A percentile compares a stretch with the other conserved stretches of the same genome.
phyloP scores from a whole-genome alignment of 2,113 vertebrate species.

The Xenotilapia flavipinnis region DNA sequence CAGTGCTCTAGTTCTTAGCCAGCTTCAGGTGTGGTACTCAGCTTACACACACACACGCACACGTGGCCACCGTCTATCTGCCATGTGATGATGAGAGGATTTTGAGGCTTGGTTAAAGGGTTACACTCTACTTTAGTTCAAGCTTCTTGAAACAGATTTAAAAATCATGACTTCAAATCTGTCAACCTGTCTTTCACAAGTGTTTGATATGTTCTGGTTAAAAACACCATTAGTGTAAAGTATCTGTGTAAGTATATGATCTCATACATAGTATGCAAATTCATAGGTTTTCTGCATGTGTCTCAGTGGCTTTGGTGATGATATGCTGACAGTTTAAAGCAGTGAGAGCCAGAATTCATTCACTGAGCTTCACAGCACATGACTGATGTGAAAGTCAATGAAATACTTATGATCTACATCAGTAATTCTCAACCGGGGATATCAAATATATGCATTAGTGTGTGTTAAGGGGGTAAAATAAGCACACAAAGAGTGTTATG shows the following conservation, averaged over 20 bases:
- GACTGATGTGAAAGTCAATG: background rate
- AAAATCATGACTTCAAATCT: background rate
- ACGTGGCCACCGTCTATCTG: background rate
- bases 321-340: background rate
- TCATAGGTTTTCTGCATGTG: background rate
- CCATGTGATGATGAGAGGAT: background rate
- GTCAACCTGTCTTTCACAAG: background rate
- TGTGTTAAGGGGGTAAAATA: background rate
- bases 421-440: background rate
- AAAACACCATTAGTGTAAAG: background rate
- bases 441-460: background rate
- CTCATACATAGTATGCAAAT: background rate
- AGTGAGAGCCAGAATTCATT: background rate
- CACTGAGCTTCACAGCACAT: background rate
- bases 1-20: background rate
- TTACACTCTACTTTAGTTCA: background rate
- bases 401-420: background rate
- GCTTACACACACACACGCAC: background rate
- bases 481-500: background rate
- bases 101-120: conserved; percentile 10
- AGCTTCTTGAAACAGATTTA: background rate
- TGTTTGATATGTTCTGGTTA: background rate
- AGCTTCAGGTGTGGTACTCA: conserved; percentile 14
- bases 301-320: background rate
- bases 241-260: background rate